Evolutionary conservation across 2,113 vertebrate species (phyloP).

Genomic region (Mirounga angustirostris): DNA sequence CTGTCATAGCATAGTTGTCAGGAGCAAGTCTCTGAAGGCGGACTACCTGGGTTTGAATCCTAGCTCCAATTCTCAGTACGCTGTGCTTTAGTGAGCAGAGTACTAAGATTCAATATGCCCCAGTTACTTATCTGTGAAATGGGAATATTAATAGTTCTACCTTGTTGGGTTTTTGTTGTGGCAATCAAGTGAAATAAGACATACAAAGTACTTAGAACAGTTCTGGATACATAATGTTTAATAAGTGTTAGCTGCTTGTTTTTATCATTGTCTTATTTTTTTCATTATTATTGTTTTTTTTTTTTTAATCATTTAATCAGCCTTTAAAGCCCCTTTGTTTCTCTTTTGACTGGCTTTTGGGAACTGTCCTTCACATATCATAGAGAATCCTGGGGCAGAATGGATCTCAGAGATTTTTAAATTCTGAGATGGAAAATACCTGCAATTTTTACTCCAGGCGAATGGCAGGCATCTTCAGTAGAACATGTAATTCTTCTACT

Average conservation of each 20-base stretch:
- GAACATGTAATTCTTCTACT: not conserved
- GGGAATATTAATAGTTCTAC: not conserved
- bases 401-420: not conserved
- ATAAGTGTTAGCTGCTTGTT: not conserved
- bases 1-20: not conserved
- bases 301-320: not conserved
- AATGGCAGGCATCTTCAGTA: not conserved
- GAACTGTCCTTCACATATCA: not conserved
- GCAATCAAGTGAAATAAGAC: not conserved
- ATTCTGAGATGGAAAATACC: not conserved
- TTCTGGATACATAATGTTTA: conserved; percentile 19
- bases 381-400: not conserved
- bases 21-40: not conserved
- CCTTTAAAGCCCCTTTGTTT: not conserved
- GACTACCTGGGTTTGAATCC: not conserved
- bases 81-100: not conserved
- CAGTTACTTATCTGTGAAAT: conserved; percentile 17
- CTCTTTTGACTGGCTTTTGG: not conserved
- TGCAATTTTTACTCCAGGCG: not conserved
- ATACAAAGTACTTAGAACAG: not conserved
- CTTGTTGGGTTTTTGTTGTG: not conserved
- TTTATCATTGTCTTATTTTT: not conserved
- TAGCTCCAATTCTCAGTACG: not conserved
- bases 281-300: not conserved
- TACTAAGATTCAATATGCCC: not conserved